Base-by-base conservation (phyloP, 2,797 vertebrate species). In the Sardinella longiceps region DNA sequence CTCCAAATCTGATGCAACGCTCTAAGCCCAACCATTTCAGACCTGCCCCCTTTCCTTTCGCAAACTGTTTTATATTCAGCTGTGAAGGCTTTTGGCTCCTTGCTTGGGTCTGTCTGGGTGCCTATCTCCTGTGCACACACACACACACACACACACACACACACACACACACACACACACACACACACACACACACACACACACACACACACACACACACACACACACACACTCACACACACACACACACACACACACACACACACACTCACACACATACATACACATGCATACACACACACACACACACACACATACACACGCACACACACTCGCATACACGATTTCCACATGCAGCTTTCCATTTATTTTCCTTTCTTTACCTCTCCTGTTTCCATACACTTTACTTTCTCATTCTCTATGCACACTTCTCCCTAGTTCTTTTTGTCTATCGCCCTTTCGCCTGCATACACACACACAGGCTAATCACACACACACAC, bases 1-100 rank as follows among this genome's bases (percentile, higher is more conserved):
- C 83, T 80, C 85, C 84, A 85, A 56, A 80, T 80, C 82, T 84
- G 83, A 86, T 82, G 84, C 82, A 85, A 84, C 83, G 70, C 81
- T 23, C 60, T 30, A n/a, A 53, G 60, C 37, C 81, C 83, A n/a
- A n/a, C n/a, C n/a, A 28, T 56, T 48, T 80, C 30, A 58, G 77
- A 50, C 60, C 39, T 80, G 56, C 70, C 39, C 83, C 83, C 80
- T 25, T n/a, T n/a, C n/a, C 83, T 81, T 70, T 39, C 30, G 5
- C 66, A 33, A 74, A 39, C 66, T 74, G 33, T 37, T 74, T 74
- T 74, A 74, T 74, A 74, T 74, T 74, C 66, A 18, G 33, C 14
- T 74, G 66, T 74, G 66, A 74, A 74, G 66, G 66, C 66, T 74
- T 15, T 74, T 50, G 48, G 48, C 14, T 50, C 48, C 48, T 50